Evolutionary conservation across 2,888 invertebrate species (phyloP), one percentile per base, ranked within the genome.

Genomic region (Zaprionus lineosus): DNA sequence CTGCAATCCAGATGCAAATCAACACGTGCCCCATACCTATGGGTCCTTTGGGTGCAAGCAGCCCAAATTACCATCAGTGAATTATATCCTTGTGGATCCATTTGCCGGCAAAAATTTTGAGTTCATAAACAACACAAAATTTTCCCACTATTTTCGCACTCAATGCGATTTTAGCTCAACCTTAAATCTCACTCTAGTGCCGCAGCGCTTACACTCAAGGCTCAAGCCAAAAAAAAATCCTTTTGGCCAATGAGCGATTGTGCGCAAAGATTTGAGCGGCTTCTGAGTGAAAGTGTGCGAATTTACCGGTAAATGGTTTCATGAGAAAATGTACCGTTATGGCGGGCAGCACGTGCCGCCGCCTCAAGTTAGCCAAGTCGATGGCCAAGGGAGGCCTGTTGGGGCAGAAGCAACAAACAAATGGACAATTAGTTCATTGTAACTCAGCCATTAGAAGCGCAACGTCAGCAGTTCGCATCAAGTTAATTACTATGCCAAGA

Each of bases 321-420:
- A 4, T 44, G 68, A 69, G 70, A 8, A 18, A 52, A 69, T 58
- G 4, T 58, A 55, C 68, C 68, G 58, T 55, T 68, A 56, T 69
- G 26, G 14, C 12, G 15, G 43, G 21, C 11, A 55, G 61, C 50
- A 66, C 61, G 52, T 57, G 65, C 16, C 11, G 2, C 2, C 11
- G 2, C 2, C n/a, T 9, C 16, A 29, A 60, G 15, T 21, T 12
- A 12, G 1, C 31, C 21, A 16, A 11, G 1, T n/a, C 6, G 9
- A 3, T 3, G 5, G 14, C 1, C 2, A n/a, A 6, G n/a, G 6
- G 2, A 8, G 12, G 26, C 7, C 8, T 7, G 2, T 2, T 3
- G 11, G 7, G 6, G 21, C 1, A 2, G 31, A 8, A 15, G 31
- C 43, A 51, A 51, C 41, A 15, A 28, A 26, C 36, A 15, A 47